Evolutionary conservation across 2,113 vertebrate species (phyloP), one percentile per base, ranked within the genome.

Genomic region (Setophaga petechia): DNA sequence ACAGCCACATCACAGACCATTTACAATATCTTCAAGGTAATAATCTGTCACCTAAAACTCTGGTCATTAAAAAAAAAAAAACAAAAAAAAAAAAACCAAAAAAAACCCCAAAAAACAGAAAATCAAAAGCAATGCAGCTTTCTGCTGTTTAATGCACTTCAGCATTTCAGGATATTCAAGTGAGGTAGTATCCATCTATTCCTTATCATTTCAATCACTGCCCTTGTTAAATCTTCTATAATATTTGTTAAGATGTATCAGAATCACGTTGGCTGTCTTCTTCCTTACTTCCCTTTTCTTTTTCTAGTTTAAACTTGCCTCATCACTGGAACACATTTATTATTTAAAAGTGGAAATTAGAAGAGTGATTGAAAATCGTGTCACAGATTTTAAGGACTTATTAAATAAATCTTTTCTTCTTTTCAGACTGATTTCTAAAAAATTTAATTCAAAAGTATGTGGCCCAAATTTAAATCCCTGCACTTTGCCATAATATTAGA

Each of bases 21-120:
- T 90, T 89, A 62, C 20, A 52, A 6, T 43, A 44, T 54, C 31
- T 58, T 91, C 35, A 66, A 69, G 25, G 8, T 61, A 66, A 6
- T 10, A 61, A 25, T 90, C 27, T 90, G 25, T 52, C 49, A 85
- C 8, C 15, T 46, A 27, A 75, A 75, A 74, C 11, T 87, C 21
- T 44, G 35, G 2, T 15, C 0, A 0, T 43, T 3, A n/a, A 10
- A n/a, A 15, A 30, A 51, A 9, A 24, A 6, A 5, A n/a, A 8
- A n/a, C 12, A 30, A 44, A 9, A 24, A 6, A 5, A 58, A 59
- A 39, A 35, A 20, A 14, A 2, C n/a, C n/a, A 51, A 9, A 24
- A 6, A 5, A n/a, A 8, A n/a, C 12, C n/a, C n/a, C n/a, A n/a
- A 30, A 44, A 9, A 24, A 6, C 4, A 58, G 4, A n/a, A 35